Percentiles rank a stretch among this genome's conserved stretches.
phyloP scores from a whole-genome alignment of 2,113 vertebrate species.

The Clarias magur region DNA sequence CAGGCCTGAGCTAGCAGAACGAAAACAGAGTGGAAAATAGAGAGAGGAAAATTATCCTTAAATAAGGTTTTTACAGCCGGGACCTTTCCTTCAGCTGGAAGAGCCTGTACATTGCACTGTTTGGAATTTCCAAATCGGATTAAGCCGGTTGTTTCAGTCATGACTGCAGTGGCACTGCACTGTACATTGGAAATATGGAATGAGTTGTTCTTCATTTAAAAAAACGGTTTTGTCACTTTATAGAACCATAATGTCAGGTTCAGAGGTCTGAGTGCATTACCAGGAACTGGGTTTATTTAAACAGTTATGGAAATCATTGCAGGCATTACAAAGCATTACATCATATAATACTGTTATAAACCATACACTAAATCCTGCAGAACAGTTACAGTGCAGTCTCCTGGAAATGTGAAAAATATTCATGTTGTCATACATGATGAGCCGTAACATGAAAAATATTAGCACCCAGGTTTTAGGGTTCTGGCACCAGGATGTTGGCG shows the following conservation, averaged over 20 bases:
- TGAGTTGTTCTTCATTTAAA: neutral
- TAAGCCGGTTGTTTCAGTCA: neutral
- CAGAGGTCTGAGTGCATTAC: neutral
- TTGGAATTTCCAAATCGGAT: neutral
- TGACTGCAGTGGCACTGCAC: neutral
- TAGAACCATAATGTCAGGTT: neutral
- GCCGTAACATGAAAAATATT: too few species aligned
- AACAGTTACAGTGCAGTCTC: neutral
- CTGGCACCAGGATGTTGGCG: too few species aligned
- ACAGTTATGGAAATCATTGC: neutral
- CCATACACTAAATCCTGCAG: too few species aligned
- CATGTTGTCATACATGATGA: neutral
- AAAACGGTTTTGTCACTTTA: neutral
- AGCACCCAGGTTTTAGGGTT: too few species aligned
- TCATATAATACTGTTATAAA: neutral
- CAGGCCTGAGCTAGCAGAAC: conserved; percentile 22
- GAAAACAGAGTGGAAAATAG: conserved; percentile 14
- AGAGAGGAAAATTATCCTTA: neutral
- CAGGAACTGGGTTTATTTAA: neutral
- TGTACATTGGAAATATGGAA: neutral
- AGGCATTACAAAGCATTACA: neutral
- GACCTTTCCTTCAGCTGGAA: neutral
- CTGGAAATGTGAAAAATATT: neutral
- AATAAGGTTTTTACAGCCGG: conserved; percentile 16
- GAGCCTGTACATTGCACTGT: neutral